Evolutionary conservation across 30 jellyfish, hydroid and myxozoan species (phyloP).

Genomic region (Aurelia aurita): DNA sequence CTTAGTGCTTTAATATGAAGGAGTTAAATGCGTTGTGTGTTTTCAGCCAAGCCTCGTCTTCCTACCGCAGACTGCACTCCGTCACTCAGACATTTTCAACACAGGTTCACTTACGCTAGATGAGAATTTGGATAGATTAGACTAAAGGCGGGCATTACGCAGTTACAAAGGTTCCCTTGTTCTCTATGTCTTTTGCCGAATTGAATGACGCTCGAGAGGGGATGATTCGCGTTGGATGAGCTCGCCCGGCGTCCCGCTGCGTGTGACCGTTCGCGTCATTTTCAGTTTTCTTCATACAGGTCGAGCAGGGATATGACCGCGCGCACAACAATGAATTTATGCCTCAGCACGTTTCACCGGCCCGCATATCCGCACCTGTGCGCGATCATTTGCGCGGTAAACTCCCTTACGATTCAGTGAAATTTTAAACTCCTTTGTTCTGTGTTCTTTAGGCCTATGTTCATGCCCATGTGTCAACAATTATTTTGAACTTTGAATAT

Average conservation of each 20-base stretch:
- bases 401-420: no score
- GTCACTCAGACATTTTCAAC: slow-evolving; percentile 22
- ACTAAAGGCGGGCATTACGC: slow-evolving; percentile 60
- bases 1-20: no score
- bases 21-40: no score
- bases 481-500: no score
- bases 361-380: slow-evolving; percentile 61
- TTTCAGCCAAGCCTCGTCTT: no score
- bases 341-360: slow-evolving; percentile 17
- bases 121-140: slow-evolving; percentile 53
- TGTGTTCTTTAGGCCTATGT: no score
- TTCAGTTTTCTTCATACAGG: slow-evolving; percentile 60
- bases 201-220: slow-evolving; percentile 55
- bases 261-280: slow-evolving; percentile 69
- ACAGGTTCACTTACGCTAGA: slow-evolving; percentile 52
- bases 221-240: slow-evolving; percentile 54
- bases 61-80: no score
- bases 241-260: slow-evolving; percentile 62
- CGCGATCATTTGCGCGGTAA: neutral
- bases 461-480: no score
- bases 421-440: no score
- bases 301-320: slow-evolving; percentile 57
- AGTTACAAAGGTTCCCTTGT: slow-evolving; percentile 51
- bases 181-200: slow-evolving; percentile 59
- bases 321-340: slow-evolving; percentile 17